Percentiles rank a stretch among this genome's conserved stretches.
phyloP scores from a whole-genome alignment of 2,113 vertebrate species.

The Caracal caracal region DNA sequence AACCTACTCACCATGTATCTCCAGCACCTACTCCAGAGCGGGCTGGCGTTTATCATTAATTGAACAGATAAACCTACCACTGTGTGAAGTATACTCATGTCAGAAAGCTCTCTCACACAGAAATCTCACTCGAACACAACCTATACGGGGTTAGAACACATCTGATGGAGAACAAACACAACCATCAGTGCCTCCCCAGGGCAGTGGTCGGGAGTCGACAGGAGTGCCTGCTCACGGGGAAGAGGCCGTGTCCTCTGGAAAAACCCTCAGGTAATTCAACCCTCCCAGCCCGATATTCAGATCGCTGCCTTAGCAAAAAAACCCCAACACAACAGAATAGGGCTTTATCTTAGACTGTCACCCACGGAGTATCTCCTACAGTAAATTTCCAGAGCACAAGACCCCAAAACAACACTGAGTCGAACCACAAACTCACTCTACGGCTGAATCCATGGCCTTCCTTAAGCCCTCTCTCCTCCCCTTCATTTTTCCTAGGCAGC shows the following conservation, averaged over 20 bases:
- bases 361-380: background rate
- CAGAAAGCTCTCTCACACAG: background rate
- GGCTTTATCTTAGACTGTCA: background rate
- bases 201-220: fast-evolving
- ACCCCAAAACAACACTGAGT: background rate
- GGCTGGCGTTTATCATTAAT: background rate
- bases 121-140: background rate
- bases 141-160: background rate
- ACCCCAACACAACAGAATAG: background rate
- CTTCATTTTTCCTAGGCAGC: background rate
- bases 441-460: background rate
- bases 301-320: background rate
- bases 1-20: background rate
- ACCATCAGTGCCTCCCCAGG: background rate
- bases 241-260: background rate
- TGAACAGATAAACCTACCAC: background rate
- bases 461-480: background rate
- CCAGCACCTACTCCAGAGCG: background rate
- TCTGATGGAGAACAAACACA: fast-evolving
- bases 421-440: background rate
- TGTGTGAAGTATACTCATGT: background rate
- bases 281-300: background rate
- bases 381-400: background rate
- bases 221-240: background rate
- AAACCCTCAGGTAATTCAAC: background rate